Evolutionary conservation across 2,888 invertebrate species (phyloP).

Genomic region (Hirtodrosophila alboralis): DNA sequence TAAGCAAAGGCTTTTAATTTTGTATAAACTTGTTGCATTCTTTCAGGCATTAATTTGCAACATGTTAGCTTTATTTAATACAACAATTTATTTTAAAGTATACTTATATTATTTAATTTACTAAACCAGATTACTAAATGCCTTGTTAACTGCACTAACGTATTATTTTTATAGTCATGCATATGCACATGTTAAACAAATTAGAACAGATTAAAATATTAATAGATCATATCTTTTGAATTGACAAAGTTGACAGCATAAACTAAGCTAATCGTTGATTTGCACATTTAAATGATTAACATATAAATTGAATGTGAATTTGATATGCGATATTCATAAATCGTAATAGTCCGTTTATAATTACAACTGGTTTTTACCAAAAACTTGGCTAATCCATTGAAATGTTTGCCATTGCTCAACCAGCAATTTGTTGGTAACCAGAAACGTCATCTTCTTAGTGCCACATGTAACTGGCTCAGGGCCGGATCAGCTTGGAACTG

Average conservation of each 20-base stretch:
- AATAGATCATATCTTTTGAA: slow-evolving; percentile 17
- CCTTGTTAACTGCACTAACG: background rate
- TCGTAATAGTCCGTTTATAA: slow-evolving; percentile 42
- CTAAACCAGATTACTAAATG: background rate
- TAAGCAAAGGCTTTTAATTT: slow-evolving; percentile 10
- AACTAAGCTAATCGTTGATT: slow-evolving; percentile 40
- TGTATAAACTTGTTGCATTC: background rate
- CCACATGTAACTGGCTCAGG: slow-evolving; percentile 35
- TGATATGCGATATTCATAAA: slow-evolving; percentile 54
- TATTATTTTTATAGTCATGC: no score
- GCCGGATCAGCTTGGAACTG: slow-evolving; percentile 31
- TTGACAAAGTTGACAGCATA: slow-evolving; percentile 25
- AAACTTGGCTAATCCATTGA: slow-evolving; percentile 35
- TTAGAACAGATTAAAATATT: slow-evolving; percentile 11
- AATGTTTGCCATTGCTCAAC: slow-evolving; percentile 39
- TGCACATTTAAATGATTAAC: slow-evolving; percentile 26
- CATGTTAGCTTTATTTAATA: background rate
- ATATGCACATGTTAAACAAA: slow-evolving; percentile 7
- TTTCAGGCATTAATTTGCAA: slow-evolving; percentile 7
- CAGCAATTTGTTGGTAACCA: slow-evolving; percentile 7
- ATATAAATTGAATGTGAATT: slow-evolving; percentile 54
- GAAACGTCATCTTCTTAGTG: slow-evolving; percentile 44
- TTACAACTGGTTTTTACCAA: slow-evolving; percentile 39
- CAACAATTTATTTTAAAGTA: background rate
- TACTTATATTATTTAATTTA: background rate